A percentile compares a stretch with the other conserved stretches of the same genome.
Conservation (phyloP, 2,888 invertebrate species). For the Aelia acuminata region DNA sequence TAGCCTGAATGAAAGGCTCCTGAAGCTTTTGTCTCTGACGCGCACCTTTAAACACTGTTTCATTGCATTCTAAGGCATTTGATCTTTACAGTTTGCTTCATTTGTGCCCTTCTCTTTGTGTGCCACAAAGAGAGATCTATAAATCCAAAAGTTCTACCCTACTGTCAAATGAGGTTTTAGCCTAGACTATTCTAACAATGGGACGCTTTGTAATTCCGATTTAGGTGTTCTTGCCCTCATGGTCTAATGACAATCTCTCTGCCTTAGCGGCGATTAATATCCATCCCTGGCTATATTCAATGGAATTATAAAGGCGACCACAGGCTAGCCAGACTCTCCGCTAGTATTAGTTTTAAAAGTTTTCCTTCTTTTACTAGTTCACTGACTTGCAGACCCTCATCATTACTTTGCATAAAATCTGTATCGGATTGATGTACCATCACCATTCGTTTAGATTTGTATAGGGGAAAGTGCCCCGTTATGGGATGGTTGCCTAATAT, state of each 20-base stretch:
- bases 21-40: conserved; percentile 51
- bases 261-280: conserved; percentile 25
- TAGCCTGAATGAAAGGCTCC: conserved; percentile 31
- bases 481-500: too few species aligned
- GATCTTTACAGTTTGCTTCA: conserved; percentile 51
- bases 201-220: conserved; percentile 40
- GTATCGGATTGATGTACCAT: too few species aligned
- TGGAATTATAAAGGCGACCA: not conserved
- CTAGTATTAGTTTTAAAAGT: not conserved
- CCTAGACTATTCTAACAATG: conserved; percentile 44
- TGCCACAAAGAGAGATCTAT: conserved; percentile 50
- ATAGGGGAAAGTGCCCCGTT: too few species aligned
- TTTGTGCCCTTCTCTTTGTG: conserved; percentile 51
- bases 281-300: not conserved
- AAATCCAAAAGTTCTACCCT: conserved; percentile 44
- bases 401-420: too few species aligned
- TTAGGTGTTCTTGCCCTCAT: conserved; percentile 30
- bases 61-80: conserved; percentile 48
- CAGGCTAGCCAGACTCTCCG: not conserved
- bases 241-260: conserved; percentile 25
- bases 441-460: too few species aligned
- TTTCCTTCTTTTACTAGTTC: too few species aligned
- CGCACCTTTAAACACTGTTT: conserved; percentile 51
- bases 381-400: too few species aligned
- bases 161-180: conserved; percentile 51